Percentiles rank a stretch among this genome's conserved stretches.
Evolutionary conservation across 2,888 invertebrate genomes (phyloP).

Genomic region (Stenotaenia linearis): DNA sequence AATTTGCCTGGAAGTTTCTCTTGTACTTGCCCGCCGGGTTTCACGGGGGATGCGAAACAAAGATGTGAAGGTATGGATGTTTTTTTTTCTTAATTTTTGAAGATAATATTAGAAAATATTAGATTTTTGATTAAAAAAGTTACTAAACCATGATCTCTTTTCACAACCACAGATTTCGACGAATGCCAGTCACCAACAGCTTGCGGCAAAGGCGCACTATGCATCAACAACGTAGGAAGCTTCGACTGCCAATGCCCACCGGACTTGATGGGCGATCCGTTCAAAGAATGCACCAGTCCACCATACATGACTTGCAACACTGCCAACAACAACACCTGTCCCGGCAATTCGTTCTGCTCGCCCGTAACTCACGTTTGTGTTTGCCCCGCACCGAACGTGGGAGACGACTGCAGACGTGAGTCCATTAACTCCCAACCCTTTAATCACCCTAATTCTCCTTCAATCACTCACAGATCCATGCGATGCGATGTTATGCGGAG

Average conservation of each 20-base stretch:
- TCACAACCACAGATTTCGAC: constrained; percentile 79
- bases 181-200: constrained; percentile 66
- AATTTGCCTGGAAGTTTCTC: constrained; percentile 72
- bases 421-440: too few species aligned
- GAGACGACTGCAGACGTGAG: constrained; percentile 76
- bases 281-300: constrained; percentile 72
- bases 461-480: constrained; percentile 85
- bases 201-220: constrained; percentile 76
- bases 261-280: constrained; percentile 76
- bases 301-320: constrained; percentile 60
- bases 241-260: constrained; percentile 75
- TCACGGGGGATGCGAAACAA: constrained; percentile 73
- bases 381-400: constrained; percentile 85
- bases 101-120: background rate
- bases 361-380: constrained; percentile 64
- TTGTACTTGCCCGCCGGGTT: constrained; percentile 75
- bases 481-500: constrained; percentile 74
- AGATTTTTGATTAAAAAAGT: too few species aligned
- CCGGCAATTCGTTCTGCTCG: constrained; percentile 83
- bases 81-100: background rate
- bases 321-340: constrained; percentile 64
- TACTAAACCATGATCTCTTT: too few species aligned
- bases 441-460: too few species aligned
- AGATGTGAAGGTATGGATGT: constrained; percentile 59
- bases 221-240: constrained; percentile 70